A percentile compares a stretch with the other conserved stretches of the same genome.
Conservation (phyloP, 2,113 vertebrate species). For the Vombatus ursinus region DNA sequence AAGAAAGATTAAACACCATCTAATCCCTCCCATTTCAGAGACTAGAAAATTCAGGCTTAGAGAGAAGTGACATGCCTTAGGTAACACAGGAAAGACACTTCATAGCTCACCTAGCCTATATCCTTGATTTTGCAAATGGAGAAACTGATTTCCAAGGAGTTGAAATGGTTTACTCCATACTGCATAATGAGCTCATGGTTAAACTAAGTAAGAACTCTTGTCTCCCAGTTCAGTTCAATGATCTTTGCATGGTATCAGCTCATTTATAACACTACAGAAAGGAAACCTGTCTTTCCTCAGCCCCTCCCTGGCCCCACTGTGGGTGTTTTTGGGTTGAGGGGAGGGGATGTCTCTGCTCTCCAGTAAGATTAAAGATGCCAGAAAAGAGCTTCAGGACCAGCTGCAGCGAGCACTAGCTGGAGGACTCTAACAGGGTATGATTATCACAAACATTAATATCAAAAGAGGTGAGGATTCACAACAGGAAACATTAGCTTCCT, state of each 20-base stretch:
- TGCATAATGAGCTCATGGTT: too few species aligned
- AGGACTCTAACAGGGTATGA: constrained; percentile 59
- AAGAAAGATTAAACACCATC: not conserved
- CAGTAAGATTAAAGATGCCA: constrained; percentile 10
- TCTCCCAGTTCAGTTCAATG: not conserved
- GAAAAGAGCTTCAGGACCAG: constrained; percentile 46
- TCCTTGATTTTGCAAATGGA: constrained; percentile 1
- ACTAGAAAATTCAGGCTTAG: not conserved
- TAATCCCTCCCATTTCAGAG: not conserved
- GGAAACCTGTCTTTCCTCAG: not conserved
- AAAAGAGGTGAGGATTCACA: constrained; percentile 67
- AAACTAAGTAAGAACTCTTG: not conserved
- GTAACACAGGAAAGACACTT: not conserved
- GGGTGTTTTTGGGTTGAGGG: not conserved
- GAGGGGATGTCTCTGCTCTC: not conserved
- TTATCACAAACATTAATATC: constrained; percentile 74
- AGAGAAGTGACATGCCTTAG: not conserved
- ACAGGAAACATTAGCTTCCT: constrained; percentile 69
- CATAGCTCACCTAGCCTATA: not conserved
- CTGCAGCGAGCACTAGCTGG: constrained; percentile 57
- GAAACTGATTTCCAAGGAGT: not conserved
- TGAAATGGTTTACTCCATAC: not conserved
- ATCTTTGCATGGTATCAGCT: not conserved
- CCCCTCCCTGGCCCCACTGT: not conserved
- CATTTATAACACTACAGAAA: not conserved